Conservation (phyloP, 2,113 vertebrate species). For the Monopterus albus region DNA sequence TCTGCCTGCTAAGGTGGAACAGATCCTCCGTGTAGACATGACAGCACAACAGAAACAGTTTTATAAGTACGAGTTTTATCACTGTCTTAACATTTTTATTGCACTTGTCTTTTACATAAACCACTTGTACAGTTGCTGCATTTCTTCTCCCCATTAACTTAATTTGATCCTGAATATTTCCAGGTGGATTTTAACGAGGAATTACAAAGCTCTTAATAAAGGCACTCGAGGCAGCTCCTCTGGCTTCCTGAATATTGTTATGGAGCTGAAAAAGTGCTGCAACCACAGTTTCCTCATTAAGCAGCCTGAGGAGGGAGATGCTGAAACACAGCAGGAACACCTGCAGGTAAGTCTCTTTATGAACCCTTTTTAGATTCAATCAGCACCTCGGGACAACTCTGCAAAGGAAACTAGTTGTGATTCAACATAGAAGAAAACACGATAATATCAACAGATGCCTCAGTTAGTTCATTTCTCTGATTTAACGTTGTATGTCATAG, state of each 20-base stretch:
- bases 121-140: neutral
- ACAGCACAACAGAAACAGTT: slow-evolving; percentile 96
- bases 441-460: neutral
- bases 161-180: slow-evolving; percentile 41
- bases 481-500: slow-evolving; percentile 69
- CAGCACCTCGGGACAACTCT: slow-evolving; percentile 23
- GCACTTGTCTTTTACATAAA: neutral
- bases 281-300: slow-evolving; percentile 97
- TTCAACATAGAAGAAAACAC: slow-evolving; percentile 28
- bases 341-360: slow-evolving; percentile 78
- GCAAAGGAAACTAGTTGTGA: too few relatives aligned
- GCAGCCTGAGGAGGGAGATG: slow-evolving; percentile 88
- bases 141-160: slow-evolving; percentile 15
- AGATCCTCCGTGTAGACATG: slow-evolving; percentile 98
- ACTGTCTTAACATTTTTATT: neutral
- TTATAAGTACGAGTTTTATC: slow-evolving; percentile 90
- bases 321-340: slow-evolving; percentile 84
- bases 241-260: slow-evolving; percentile 98
- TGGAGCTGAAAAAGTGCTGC: slow-evolving; percentile 99
- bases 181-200: slow-evolving; percentile 99
- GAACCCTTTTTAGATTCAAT: slow-evolving; percentile 19
- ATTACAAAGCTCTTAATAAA: slow-evolving; percentile 95
- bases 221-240: slow-evolving; percentile 93
- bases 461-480: neutral
- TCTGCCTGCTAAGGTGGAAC: slow-evolving; percentile 97